Base-by-base conservation (phyloP, 2,888 invertebrate species). In the Maniola hyperantus region DNA sequence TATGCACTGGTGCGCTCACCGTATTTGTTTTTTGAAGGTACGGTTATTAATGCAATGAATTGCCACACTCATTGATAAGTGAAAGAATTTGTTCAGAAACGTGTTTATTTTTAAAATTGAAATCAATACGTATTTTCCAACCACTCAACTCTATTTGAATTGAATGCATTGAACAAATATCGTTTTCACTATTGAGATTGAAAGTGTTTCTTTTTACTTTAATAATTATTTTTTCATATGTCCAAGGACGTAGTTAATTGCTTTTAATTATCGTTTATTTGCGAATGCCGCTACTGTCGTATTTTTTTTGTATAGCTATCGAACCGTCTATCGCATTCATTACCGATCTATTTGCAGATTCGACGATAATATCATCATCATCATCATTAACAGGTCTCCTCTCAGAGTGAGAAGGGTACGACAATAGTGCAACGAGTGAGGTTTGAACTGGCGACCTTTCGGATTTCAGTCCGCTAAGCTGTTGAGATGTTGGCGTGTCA, bases 201-300 rank as follows among this genome's bases (percentile, higher is more conserved):
- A 60, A 60, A 60, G 50, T 50, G 34, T 36, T 60, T 60, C 26
- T 15, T 48, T n/a, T n/a, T n/a, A n/a, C n/a, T 60, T 50, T 34
- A 48, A 42, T 48, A 42, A 53, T 51, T 39, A 33, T 39, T 62
- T 62, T 36, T 51, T 51, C 7, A 39, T 26, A 7, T 33, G 5
- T 11, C 36, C 61, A 62, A 62, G 61, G 61, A 62, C 51, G 42
- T 15, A 26, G n/a, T 62, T 62, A 53, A 53, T 62, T 53, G 34
- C 54, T 54, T 46, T 15, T 44, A n/a, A 5, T 33, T 15, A n/a
- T 53, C 33, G 39, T 20, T 33, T 51, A 42, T 53, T 62, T 63
- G n/a, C 42, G 13, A 51, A 55, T 13, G 18, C 34, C 13, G 15
- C 33, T 15, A 2, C 13, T 33, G 18, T 33, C 44, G 6, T 51